A percentile compares a stretch with the other conserved stretches of the same genome.
Conservation (phyloP, 2,888 invertebrate genomes). For the Pediacus dermestoides region DNA sequence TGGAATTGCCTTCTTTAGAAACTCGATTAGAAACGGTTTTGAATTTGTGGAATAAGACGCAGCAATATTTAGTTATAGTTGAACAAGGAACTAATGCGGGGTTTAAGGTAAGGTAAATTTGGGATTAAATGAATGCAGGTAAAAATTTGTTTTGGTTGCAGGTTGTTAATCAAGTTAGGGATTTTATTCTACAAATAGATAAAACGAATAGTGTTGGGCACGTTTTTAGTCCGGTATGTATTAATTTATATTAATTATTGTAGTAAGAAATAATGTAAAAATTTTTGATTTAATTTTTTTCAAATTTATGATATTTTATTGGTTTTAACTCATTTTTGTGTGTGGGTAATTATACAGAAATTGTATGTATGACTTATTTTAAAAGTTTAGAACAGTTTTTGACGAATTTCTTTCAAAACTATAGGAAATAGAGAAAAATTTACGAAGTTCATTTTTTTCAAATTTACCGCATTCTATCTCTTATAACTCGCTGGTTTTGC, state of each 20-base stretch:
- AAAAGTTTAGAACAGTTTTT: no score
- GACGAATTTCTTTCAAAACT: no score
- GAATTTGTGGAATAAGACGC: slow-evolving; percentile 84
- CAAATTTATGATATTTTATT: no score
- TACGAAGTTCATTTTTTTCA: no score
- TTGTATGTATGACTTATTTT: no score
- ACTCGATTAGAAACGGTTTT: slow-evolving; percentile 66
- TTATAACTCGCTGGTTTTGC: no score
- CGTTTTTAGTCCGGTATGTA: slow-evolving; percentile 73
- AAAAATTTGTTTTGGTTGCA: slow-evolving; percentile 35
- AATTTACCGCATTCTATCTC: no score
- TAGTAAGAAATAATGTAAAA: neutral
- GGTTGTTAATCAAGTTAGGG: slow-evolving; percentile 77
- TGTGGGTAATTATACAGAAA: no score
- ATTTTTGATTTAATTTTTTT: no score
- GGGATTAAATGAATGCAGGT: neutral
- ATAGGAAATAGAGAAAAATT: no score
- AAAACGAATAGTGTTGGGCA: slow-evolving; percentile 50
- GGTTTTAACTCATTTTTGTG: no score
- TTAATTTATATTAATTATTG: slow-evolving; percentile 7
- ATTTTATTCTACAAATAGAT: slow-evolving; percentile 65
- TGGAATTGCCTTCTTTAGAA: slow-evolving; percentile 70
- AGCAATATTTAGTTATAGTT: slow-evolving; percentile 74
- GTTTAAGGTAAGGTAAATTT: slow-evolving; percentile 56
- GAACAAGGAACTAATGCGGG: slow-evolving; percentile 83